Conservation (phyloP, 2,888 invertebrate species). For the Eulithis prunata region DNA sequence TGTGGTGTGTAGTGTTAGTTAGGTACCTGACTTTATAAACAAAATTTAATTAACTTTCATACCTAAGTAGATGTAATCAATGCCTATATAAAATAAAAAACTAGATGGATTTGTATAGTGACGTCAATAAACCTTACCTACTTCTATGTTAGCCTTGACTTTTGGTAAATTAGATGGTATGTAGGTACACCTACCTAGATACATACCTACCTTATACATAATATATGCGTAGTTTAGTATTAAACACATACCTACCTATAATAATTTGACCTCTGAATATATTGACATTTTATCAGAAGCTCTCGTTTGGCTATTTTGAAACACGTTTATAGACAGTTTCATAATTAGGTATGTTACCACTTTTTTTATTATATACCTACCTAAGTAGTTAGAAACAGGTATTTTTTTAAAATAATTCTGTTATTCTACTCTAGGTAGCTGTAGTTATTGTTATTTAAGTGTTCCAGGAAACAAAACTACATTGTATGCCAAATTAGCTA, state of each 20-base stretch:
- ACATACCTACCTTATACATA: slow-evolving; percentile 24
- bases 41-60: too few relatives aligned
- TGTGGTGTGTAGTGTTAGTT: too few relatives aligned
- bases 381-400: background rate
- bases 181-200: too few relatives aligned
- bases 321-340: slow-evolving; percentile 42
- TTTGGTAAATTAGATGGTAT: slow-evolving; percentile 52
- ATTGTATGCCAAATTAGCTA: too few relatives aligned
- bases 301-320: slow-evolving; percentile 53
- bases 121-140: slow-evolving; percentile 32
- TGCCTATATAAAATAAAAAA: slow-evolving; percentile 11
- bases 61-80: too few relatives aligned
- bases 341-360: slow-evolving; percentile 29
- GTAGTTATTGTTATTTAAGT: too few relatives aligned
- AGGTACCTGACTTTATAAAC: too few relatives aligned
- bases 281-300: slow-evolving; percentile 60
- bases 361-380: background rate
- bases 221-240: slow-evolving; percentile 40
- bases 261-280: slow-evolving; percentile 61
- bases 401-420: slow-evolving; percentile 11
- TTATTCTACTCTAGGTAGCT: slow-evolving; percentile 1
- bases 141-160: slow-evolving; percentile 55
- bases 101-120: slow-evolving; percentile 17
- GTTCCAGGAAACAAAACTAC: too few relatives aligned
- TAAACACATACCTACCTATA: slow-evolving; percentile 35